Evolutionary conservation across 1,140 invertebrate genomes (phyloP), one percentile per base, ranked within the genome.

Genomic region (Neelides sp.): DNA sequence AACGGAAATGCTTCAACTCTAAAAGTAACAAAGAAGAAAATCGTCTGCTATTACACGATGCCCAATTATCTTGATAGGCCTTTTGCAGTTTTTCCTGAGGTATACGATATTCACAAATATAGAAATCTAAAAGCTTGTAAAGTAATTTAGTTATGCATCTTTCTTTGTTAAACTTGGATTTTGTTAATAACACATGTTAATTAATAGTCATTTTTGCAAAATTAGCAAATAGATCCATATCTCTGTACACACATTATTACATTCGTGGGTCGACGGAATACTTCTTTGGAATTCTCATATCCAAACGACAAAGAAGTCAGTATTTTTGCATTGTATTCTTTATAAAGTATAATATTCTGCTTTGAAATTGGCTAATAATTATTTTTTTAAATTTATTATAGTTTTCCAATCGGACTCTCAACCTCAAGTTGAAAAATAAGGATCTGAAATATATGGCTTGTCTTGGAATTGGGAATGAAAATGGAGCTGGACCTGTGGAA

Each of bases 201-300:
- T n/a, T n/a, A n/a, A n/a, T n/a, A n/a, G n/a, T n/a, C n/a, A n/a
- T n/a, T n/a, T n/a, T n/a, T n/a, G n/a, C 19, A 10, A 7, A 10
- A 10, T 39, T 39, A 39, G 12, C 64, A 75, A 61, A 72, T 83
- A 48, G 73, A 81, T 62, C 75, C 79, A 44, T 61, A 75, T 59
- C 67, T 88, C 47, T 89, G 85, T 65, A 84, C 85, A 10, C 85
- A 89, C 68, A 78, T 90, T 43, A 84, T 84, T 65, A 64, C 85
- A 39, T 83, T 77, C 28, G 81, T 85, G 70, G 79, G 77, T 37
- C 64, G 64, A 37, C 70, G 88, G 32, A 63, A 64, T n/a, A 79
- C 86, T 62, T 74, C 73, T 51, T 24, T 22, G 20, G 20, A 36
- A 32, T 41, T 7, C 7, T 20, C 30, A 15, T 1, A 12, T 26